Conservation (phyloP, 2,113 vertebrate species). For the Trematomus loennbergii region DNA sequence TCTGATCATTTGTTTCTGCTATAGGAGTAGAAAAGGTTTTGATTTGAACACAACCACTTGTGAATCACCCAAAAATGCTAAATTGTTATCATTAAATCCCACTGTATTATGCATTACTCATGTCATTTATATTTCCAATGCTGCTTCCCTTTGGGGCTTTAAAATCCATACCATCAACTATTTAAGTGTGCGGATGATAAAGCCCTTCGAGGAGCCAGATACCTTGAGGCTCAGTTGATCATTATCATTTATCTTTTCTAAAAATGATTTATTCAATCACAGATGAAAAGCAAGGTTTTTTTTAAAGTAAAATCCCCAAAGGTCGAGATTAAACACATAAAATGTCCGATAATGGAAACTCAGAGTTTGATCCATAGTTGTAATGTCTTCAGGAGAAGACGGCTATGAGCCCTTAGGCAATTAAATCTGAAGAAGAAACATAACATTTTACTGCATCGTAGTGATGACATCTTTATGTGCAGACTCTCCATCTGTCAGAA, state of each 20-base stretch:
- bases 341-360: conserved; percentile 14
- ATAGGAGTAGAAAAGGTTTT: neutral
- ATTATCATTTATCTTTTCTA: neutral
- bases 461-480: conserved; percentile 36
- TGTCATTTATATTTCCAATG: neutral
- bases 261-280: conserved; percentile 10
- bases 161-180: neutral
- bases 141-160: neutral
- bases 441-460: conserved; percentile 6
- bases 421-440: conserved; percentile 22
- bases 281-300: conserved; percentile 18
- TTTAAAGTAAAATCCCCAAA: conserved; percentile 28
- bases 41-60: neutral
- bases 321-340: conserved; percentile 12
- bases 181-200: neutral
- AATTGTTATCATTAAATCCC: neutral
- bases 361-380: conserved; percentile 30
- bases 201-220: neutral
- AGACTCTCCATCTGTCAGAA: conserved; percentile 38
- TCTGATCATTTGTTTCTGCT: neutral
- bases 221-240: conserved; percentile 6
- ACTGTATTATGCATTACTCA: neutral
- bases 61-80: neutral
- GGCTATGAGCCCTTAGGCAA: conserved; percentile 1
- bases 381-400: conserved; percentile 3